Conservation (phyloP, 2,113 vertebrate species). For the Meleagris gallopavo region DNA sequence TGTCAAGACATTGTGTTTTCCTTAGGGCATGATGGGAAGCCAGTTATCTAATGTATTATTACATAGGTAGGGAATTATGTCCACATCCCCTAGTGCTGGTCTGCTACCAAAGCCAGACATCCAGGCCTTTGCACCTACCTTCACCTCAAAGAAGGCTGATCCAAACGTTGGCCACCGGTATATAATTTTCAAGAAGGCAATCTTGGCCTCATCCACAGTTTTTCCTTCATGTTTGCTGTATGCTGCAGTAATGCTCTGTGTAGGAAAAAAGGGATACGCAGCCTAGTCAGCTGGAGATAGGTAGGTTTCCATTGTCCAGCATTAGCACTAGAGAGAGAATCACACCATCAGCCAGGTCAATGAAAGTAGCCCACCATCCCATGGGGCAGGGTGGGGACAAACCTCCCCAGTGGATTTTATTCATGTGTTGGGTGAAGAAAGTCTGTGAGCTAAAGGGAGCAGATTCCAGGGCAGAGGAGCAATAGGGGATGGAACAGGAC, state of each 20-base stretch:
- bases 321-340: not conserved
- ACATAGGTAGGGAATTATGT: fast-evolving
- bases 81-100: not conserved
- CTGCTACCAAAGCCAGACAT: not conserved
- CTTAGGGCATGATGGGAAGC: not conserved
- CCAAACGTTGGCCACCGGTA: constrained; percentile 92
- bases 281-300: not conserved
- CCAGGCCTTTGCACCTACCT: constrained; percentile 79
- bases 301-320: not conserved
- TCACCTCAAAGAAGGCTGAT: constrained; percentile 97
- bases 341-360: not conserved
- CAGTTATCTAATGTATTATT: not conserved
- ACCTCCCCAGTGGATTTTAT: not conserved
- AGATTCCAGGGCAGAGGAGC: not conserved
- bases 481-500: not conserved
- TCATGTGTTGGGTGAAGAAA: not conserved
- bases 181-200: constrained; percentile 89
- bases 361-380: not conserved
- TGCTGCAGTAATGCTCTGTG: constrained; percentile 78
- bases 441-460: not conserved
- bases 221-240: constrained; percentile 84
- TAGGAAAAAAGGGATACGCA: not conserved
- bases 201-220: constrained; percentile 86
- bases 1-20: not conserved
- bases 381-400: not conserved